These are phyloP conservation scores for Antitype chi DNA, from an alignment of 2,888 invertebrate species.

Conservation along the genomic window DNA sequence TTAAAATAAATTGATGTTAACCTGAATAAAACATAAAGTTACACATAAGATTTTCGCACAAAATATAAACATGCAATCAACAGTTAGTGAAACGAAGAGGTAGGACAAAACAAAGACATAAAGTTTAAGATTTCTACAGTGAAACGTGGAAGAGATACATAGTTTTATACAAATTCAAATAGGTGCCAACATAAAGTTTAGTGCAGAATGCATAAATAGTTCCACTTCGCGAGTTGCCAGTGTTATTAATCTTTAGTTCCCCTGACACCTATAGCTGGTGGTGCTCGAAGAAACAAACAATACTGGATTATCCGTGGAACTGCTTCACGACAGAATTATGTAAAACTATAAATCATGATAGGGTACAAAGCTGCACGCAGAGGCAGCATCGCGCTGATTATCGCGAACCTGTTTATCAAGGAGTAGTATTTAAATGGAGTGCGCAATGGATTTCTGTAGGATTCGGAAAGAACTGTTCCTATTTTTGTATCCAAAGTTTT, in stretches of 20 bases:
- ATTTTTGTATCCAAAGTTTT: background rate
- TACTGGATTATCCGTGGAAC: slow-evolving; percentile 55
- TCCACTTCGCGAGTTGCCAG: slow-evolving; percentile 29
- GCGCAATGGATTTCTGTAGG: background rate
- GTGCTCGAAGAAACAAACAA: slow-evolving; percentile 52
- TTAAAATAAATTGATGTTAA: slow-evolving; percentile 8
- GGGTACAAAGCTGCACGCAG: slow-evolving; percentile 58
- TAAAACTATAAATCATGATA: slow-evolving; percentile 67
- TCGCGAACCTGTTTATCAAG: slow-evolving; percentile 75
- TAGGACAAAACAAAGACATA: slow-evolving; percentile 1
- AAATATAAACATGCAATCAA: background rate
- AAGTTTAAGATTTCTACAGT: slow-evolving; percentile 25
- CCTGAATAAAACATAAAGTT: background rate
- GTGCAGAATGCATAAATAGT: slow-evolving; percentile 35
- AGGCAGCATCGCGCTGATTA: slow-evolving; percentile 76
- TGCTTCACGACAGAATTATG: slow-evolving; percentile 59
- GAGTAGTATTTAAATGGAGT: slow-evolving; percentile 35
- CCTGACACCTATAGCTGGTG: slow-evolving; percentile 50
- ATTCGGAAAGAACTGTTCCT: background rate
- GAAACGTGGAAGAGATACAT: slow-evolving; percentile 10
- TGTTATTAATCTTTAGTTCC: slow-evolving; percentile 46
- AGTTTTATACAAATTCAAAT: slow-evolving; percentile 39
- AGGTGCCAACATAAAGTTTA: slow-evolving; percentile 33
- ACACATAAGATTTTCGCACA: background rate
- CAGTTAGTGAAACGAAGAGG: background rate